phyloP scores from a whole-genome alignment of 2,113 vertebrate genomes.

The Orthonyx spaldingii region DNA sequence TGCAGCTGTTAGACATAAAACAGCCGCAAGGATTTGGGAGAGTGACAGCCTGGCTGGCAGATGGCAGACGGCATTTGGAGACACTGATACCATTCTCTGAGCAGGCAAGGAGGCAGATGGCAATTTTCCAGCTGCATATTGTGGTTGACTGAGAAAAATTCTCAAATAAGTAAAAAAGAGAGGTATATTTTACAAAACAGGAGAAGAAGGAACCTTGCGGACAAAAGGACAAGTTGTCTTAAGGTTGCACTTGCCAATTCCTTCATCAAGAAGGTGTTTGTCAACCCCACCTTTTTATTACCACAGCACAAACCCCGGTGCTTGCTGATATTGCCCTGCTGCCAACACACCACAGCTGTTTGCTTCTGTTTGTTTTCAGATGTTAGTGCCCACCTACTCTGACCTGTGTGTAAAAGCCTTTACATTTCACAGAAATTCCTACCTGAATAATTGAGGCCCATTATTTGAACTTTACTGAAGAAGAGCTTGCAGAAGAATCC shows the following conservation, averaged over 20 bases:
- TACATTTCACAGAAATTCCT: background rate
- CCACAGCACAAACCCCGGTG: rapidly evolving
- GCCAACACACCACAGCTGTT: background rate
- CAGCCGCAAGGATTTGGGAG: background rate
- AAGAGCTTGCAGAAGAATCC: background rate
- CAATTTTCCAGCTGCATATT: background rate
- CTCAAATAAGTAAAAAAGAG: background rate
- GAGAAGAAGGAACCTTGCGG: background rate
- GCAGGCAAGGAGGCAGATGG: background rate
- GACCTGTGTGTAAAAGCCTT: background rate
- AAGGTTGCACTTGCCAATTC: background rate
- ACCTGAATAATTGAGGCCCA: background rate
- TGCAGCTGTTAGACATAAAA: background rate
- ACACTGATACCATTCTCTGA: background rate
- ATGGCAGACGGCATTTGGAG: background rate
- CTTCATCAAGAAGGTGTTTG: background rate
- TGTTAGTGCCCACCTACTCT: background rate
- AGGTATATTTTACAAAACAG: background rate
- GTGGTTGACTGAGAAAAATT: background rate
- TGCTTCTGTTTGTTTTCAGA: background rate
- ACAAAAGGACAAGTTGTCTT: background rate
- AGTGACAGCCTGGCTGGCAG: constrained; percentile 6
- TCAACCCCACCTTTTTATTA: background rate
- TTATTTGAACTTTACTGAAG: background rate
- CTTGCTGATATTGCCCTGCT: background rate